Base-by-base conservation (phyloP, 2,888 invertebrate species). In the Drosophila niveifrons region DNA sequence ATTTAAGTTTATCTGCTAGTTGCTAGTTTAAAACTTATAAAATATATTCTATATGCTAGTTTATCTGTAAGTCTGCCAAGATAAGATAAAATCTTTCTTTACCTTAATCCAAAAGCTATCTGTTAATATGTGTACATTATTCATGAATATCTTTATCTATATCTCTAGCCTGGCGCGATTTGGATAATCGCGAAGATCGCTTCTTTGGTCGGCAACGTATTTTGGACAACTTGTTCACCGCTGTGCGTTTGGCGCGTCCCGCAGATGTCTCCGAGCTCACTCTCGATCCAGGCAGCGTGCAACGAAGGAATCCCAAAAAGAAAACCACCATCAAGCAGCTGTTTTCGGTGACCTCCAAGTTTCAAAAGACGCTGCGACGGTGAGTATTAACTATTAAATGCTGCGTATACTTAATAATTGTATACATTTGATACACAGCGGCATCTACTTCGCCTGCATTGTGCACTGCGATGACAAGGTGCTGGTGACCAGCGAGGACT, bases 391-490 rank as follows among this genome's bases (percentile, higher is more conserved):
- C 0, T 3, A n/a, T 9, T 3, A 11, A n/a, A n/a, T 47, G 10
- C 7, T 11, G 6, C 43, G 18, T 1, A 0, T 0, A 11, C 1
- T 36, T 34, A 9, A 1, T 43, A 36, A 46, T 11, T 15, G 17
- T n/a, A 28, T 93, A 94, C 13, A 46, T 11, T 15, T 23, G 13
- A 28, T 93, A 94, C 13, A 51, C 93, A 97, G 99, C 72, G 99
- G 99, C 1, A 97, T 98, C 6, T 98, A 98, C 91, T 93, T 99
- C 82, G 97, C 98, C 0, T 97, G 98, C 90, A 95, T 99, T 70
- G 93, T 99, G 41, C 98, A 98, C 93, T 96, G 97, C 91, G 99
- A 99, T 90, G 98, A 99, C 92, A 97, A 97, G 91, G 96, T 99
- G 53, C 93, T 99, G 85, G 97, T 98, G 64, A 99, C 99, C 36